phyloP scores from a whole-genome alignment of 2,113 vertebrate species.

The Dicentrarchus labrax region DNA sequence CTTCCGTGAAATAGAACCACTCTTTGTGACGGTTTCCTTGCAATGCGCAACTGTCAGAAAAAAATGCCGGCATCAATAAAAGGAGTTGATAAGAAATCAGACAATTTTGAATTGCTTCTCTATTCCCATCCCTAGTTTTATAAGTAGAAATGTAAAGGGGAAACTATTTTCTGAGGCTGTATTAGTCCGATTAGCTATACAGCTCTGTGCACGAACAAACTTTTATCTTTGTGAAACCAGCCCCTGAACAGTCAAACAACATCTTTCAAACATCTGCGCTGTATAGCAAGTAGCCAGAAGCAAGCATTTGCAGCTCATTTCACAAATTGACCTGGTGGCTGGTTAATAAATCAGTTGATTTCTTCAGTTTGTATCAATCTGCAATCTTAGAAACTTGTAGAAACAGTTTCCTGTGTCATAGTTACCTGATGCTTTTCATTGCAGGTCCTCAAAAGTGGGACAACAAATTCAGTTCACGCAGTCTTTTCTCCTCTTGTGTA shows the following conservation, averaged over 20 bases:
- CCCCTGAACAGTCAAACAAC: background rate
- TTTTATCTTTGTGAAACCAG: conserved; percentile 27
- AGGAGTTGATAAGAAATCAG: too few species aligned
- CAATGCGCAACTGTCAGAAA: too few species aligned
- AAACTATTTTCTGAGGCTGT: too few species aligned
- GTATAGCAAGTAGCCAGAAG: background rate
- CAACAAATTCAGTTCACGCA: background rate
- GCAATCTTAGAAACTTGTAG: background rate
- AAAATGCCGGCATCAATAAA: too few species aligned
- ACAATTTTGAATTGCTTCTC: too few species aligned
- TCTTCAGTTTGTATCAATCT: too few species aligned
- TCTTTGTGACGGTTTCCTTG: too few species aligned
- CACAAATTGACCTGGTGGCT: background rate
- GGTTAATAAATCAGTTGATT: background rate
- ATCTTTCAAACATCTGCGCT: background rate
- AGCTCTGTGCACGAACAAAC: background rate
- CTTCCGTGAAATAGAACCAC: too few species aligned
- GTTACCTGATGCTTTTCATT: background rate
- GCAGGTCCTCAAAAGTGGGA: background rate
- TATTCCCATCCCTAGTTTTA: too few species aligned
- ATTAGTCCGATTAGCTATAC: background rate
- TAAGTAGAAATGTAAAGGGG: too few species aligned
- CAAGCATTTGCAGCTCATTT: background rate
- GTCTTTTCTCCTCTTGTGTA: background rate
- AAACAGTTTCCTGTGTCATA: background rate